phyloP scores from a whole-genome alignment of 2,113 vertebrate genomes.

The Nettapus auritus region DNA sequence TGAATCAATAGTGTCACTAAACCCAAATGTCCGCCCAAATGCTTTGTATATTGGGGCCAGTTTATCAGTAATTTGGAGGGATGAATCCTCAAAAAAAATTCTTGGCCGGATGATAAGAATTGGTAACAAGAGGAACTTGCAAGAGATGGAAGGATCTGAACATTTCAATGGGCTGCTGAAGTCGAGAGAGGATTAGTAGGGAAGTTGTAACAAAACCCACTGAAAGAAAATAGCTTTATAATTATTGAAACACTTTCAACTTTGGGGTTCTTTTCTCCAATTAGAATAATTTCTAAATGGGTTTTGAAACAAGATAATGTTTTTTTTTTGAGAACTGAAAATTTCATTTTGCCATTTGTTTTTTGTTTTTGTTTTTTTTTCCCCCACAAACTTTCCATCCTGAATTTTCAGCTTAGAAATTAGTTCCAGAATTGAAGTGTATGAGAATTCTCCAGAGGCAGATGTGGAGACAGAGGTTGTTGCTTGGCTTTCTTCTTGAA shows the following conservation, averaged over 20 bases:
- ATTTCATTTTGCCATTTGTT: not conserved
- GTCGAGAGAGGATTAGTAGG: rapidly evolving
- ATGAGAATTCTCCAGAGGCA: not conserved
- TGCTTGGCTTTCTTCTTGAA: not conserved
- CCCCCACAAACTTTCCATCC: not conserved
- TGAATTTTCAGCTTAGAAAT: not conserved
- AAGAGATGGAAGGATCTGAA: not conserved
- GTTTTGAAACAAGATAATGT: not conserved
- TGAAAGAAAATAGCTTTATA: not conserved
- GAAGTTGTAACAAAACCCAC: not conserved
- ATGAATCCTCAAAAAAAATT: not conserved
- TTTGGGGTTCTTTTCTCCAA: not conserved
- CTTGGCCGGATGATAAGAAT: not conserved
- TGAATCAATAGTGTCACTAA: not conserved
- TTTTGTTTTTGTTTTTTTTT: not conserved
- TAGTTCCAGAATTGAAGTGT: not conserved
- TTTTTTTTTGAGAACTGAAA: not conserved
- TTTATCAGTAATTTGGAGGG: not conserved
- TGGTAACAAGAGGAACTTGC: not conserved
- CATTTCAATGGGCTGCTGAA: not conserved
- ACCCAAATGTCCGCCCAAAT: not conserved
- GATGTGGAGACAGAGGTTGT: too few relatives aligned
- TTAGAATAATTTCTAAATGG: not conserved
- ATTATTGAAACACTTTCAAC: not conserved
- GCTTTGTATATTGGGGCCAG: not conserved